These are phyloP conservation scores for Grantiella picta DNA, from an alignment of 2,113 vertebrate genomes.

Conservation along the genomic window DNA sequence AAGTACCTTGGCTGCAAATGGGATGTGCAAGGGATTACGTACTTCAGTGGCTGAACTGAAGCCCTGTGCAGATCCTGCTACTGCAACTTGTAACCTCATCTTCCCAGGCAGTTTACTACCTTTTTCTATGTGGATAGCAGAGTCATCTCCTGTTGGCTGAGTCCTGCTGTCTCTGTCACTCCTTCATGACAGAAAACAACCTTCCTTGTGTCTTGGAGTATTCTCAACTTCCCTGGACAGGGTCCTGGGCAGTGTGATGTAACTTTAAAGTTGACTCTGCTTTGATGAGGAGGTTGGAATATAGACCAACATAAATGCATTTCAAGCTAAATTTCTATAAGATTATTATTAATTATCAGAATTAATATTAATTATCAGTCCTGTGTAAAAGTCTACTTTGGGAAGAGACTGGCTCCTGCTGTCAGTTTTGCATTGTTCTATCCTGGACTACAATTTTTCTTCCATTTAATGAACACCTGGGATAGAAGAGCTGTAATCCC, in stretches of 20 bases:
- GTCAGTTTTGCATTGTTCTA: not conserved
- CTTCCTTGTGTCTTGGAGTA: not conserved
- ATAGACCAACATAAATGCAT: not conserved
- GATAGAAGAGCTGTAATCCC: not conserved
- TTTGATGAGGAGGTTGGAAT: not conserved
- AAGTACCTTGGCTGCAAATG: not conserved
- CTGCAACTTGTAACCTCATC: not conserved
- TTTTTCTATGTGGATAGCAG: not conserved
- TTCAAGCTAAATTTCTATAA: not conserved
- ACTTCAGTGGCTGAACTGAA: not conserved
- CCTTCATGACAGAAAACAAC: fast-evolving
- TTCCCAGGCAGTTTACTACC: not conserved
- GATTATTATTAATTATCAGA: not conserved
- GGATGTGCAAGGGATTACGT: not conserved
- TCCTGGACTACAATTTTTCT: not conserved
- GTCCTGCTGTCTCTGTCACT: not conserved
- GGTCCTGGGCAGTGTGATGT: not conserved
- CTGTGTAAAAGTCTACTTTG: not conserved
- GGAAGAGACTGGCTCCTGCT: not conserved
- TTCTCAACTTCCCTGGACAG: not conserved
- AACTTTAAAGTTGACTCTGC: not conserved
- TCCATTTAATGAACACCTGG: not conserved
- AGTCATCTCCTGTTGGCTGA: not conserved
- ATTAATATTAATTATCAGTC: not conserved
- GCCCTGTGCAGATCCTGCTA: not conserved